Base-by-base conservation (phyloP, 2,113 vertebrate genomes). In the Hypomesus transpacificus region DNA sequence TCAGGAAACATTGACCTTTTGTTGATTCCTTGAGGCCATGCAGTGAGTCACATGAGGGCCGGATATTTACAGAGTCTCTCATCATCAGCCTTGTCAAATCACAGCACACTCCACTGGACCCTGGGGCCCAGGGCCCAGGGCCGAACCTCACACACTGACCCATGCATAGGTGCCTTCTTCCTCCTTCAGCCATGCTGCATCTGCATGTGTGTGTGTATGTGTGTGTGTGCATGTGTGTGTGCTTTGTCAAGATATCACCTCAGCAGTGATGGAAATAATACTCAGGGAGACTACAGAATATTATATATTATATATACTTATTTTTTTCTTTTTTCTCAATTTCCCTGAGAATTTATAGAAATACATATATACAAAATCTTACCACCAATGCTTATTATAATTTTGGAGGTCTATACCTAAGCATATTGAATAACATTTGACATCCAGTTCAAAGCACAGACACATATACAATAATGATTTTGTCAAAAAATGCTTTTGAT, bases 11-110 rank as follows among this genome's bases (percentile, higher is more conserved):
- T 21, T 89, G 89, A 90, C 90, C 88, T 91, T 91, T 89, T 24
- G 61, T 79, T 77, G 75, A 21, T 84, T 88, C 87, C 89, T 90
- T 28, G 50, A 74, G 88, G 90, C 85, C 82, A 81, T 67, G 61
- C 70, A 71, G 67, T 88, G 89, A 87, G 86, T 91, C 89, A 91
- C 85, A 74, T 87, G 89, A 89, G 84, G 83, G 82, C 69, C 74
- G 57, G 84, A 85, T 90, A 87, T 88, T 88, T 87, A 85, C 86
- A 87, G 87, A 81, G 78, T 83, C 80, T 84, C 89, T 88, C 85
- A 68, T 88, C 90, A 86, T 73, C 83, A 85, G 86, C 85, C 86
- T 80, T 91, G 89, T 90, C 88, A 89, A 82, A 89, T 91, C 86
- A 86, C 69, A 58, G 82, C 86, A 89, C 87, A 87, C 88, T 89